Evolutionary conservation across 2,888 invertebrate genomes (phyloP).

Genomic region (Cryptocephalus primarius): DNA sequence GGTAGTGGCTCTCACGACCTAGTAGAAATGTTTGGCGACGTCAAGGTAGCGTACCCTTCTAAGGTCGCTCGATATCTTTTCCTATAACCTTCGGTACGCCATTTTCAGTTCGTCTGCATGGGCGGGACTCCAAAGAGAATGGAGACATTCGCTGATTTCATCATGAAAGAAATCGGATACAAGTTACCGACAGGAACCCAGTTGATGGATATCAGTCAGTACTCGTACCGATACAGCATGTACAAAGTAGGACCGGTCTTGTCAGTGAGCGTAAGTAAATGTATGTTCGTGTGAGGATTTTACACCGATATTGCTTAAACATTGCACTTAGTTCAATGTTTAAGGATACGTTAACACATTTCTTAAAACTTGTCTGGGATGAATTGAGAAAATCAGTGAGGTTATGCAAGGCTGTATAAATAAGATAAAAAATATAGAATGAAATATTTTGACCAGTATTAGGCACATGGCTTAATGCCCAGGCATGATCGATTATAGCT

Average conservation of each 20-base stretch:
- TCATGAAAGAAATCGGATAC: slow-evolving; percentile 83
- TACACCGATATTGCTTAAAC: background rate
- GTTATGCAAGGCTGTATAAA: too few species aligned
- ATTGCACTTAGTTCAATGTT: background rate
- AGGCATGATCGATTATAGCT: too few species aligned
- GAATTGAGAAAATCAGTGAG: too few species aligned
- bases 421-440: too few species aligned
- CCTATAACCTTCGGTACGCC: too few species aligned
- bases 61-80: background rate
- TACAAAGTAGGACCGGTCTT: slow-evolving; percentile 89
- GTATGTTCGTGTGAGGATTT: background rate
- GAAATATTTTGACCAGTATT: too few species aligned
- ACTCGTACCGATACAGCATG: slow-evolving; percentile 89
- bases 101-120: slow-evolving; percentile 85
- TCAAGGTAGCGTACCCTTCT: too few species aligned
- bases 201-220: slow-evolving; percentile 79
- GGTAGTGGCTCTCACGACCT: slow-evolving; percentile 79
- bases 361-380: too few species aligned
- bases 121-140: slow-evolving; percentile 91
- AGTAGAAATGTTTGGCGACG: slow-evolving; percentile 89
- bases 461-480: too few species aligned
- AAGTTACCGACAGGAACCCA: slow-evolving; percentile 82
- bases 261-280: slow-evolving; percentile 65
- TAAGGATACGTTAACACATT: too few species aligned
- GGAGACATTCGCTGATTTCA: slow-evolving; percentile 85